Base-by-base conservation (phyloP, 2,113 vertebrate species). In the Salvelinus fontinalis region DNA sequence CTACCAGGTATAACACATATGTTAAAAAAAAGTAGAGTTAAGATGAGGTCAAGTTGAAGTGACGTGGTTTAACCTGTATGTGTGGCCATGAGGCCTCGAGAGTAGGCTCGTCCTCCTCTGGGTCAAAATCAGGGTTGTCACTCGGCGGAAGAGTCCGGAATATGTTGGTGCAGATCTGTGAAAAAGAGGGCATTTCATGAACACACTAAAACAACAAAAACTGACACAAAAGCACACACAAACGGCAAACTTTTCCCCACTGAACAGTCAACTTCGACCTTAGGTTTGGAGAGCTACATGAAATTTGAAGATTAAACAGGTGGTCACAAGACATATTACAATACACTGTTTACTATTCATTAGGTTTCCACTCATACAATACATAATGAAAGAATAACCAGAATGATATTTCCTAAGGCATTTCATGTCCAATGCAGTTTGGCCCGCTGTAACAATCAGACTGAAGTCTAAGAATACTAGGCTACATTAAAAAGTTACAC, bases 71-170 rank as follows among this genome's bases (percentile, higher is more conserved):
- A 81, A 99, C 98, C 92, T 99, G 98, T 90, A 99, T 95, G 90
- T 99, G 98, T 73, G 98, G 98, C 98, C 98, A 99, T 0, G 98
- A 96, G 44, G 95, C 97, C 91, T 99, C 98, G 3, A 99, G 94
- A 3, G 97, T 98, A 73, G 98, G 98, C 65, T 99, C 98, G 76
- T 99, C 98, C 88, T 99, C 98, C 86, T 99, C 98, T 73, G 98
- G 98, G 90, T 99, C 98, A 90, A 99, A 99, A 86, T 99, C 97
- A 0, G 97, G 97, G 87, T 99, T 99, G 67, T 99, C 98, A 74
- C 97, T 99, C 59, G 98, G 97, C 77, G 98, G 96, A 91, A 99
- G 97, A 31, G 96, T 97, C 87, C 97, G 93, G 90, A 99, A 99
- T 90, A 99, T 96, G 87, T 99, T 99, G 89, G 94, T 95, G 87